Conservation (phyloP, 2,888 invertebrate genomes). For the Adineta ricciae region DNA sequence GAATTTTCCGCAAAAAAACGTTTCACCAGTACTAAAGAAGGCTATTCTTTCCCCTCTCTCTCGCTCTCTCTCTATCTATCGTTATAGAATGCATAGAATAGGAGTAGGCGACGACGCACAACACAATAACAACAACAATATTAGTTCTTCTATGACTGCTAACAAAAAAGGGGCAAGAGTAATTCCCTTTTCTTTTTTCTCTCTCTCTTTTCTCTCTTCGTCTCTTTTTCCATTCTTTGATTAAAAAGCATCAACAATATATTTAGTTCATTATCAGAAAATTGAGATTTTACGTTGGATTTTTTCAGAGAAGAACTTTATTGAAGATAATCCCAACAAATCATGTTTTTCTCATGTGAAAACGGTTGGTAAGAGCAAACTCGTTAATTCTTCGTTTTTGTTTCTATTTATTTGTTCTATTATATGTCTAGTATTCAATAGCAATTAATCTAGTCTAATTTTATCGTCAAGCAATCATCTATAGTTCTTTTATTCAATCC, state of each 20-base stretch:
- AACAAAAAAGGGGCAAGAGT: neutral
- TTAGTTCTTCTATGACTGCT: neutral
- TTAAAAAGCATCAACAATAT: neutral
- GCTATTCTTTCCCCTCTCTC: neutral
- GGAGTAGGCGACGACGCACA: neutral
- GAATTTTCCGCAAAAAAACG: neutral
- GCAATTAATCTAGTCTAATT: neutral
- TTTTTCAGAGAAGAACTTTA: neutral
- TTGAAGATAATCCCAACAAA: neutral
- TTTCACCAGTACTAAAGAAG: neutral
- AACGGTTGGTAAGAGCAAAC: neutral
- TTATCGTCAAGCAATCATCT: neutral
- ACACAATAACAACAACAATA: constrained; percentile 4
- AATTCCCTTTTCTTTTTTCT: neutral
- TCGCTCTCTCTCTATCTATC: neutral
- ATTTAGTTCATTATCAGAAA: neutral
- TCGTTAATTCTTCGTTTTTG: neutral
- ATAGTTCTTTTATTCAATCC: no score
- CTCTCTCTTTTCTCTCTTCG: neutral
- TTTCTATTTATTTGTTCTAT: neutral
- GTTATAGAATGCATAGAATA: neutral
- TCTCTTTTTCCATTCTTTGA: neutral
- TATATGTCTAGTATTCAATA: neutral
- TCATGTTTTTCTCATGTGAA: neutral
- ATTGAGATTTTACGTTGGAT: neutral